Evolutionary conservation across 2,888 invertebrate genomes (phyloP), one percentile per base, ranked within the genome.

Genomic region (Agrotis clavis): DNA sequence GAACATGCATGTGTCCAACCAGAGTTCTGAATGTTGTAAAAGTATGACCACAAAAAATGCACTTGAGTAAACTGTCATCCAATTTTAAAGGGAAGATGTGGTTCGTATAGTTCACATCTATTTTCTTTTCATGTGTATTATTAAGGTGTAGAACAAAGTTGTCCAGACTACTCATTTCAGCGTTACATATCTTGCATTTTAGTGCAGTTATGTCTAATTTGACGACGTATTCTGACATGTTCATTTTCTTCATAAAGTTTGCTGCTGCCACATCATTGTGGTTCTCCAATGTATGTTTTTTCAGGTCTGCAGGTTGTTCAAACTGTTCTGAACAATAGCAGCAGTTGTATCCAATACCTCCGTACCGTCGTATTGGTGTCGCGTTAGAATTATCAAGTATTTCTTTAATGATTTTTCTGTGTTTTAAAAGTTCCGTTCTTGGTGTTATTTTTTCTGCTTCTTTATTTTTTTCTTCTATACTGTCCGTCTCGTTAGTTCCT

Each of bases 51-150:
- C 87, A 87, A 11, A 75, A 65, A 0, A 51, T 25, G 59, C 87
- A 87, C n/a, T 13, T 53, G 0, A 81, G 35, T 4, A 74, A 56
- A n/a, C 89, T 88, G 0, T 47, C 73, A 4, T 86, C 86, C 50
- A 93, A 91, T 69, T 88, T 88, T 60, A 93, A 90, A 0, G 93
- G 92, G 0, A 93, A 64, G 4, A 93, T 89, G 54, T 90, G 90
- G 18, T 83, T 89, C 18, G 85, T 86, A 13, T 90, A 76, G 1
- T 89, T 88, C 0, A 67, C 82, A 19, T 85, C 74, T 4, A 92
- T 66, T 1, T 71, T 81, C 67, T 88, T 89, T 0, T 77, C 65
- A 45, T 90, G 90, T 18, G 30, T 4, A 2, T 74, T 81, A 14
- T 81, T 67, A 1, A 87, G 74, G 77, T 90, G 90, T 1, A 72